Evolutionary conservation across 1,140 invertebrate species (phyloP), one percentile per base, ranked within the genome.

Genomic region (Neodiprion virginianus): DNA sequence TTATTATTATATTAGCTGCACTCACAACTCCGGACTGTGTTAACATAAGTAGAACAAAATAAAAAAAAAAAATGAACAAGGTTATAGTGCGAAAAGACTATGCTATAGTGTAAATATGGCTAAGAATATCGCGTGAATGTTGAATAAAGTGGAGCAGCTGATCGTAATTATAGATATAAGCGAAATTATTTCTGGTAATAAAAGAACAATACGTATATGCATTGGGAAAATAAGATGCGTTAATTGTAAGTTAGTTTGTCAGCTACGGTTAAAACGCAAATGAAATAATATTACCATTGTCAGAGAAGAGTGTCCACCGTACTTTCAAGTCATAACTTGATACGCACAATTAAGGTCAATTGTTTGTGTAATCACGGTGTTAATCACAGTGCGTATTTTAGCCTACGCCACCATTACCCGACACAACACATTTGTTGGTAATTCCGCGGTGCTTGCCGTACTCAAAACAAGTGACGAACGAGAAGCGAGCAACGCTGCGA

Each of bases 321-420:
- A 17, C 17, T 1, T 11, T 69, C 21, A 23, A 23, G 10, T 11
- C 67, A 69, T 23, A 69, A 23, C 17, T 69, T 23, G 67, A 66
- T 72, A 40, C 61, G 48, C 50, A 65, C 71, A 66, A 72, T 65
- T 53, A 48, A 50, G 66, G 47, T 14, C 53, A 71, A 71, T 17
- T 40, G 2, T 48, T 47, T 40, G 53, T 73, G 10, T 67, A 67
- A 74, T 69, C 47, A 17, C 48, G 21, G 68, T 82, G 82, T 80
- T 71, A 81, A 77, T 81, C 80, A 82, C 82, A 82, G 80, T 82
- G 80, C 48, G 23, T 68, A 66, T 48, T 17, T 5, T 28, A 21
- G 7, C 9, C 7, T 14, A 69, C 12, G 12, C 48, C 72, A 48
- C 11, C 49, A 69, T 74, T 50, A 48, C 66, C 74, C 75, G 68